phyloP scores from a whole-genome alignment of 2,113 vertebrate genomes.

The chimpanzee (Pan troglodytes) region DNA sequence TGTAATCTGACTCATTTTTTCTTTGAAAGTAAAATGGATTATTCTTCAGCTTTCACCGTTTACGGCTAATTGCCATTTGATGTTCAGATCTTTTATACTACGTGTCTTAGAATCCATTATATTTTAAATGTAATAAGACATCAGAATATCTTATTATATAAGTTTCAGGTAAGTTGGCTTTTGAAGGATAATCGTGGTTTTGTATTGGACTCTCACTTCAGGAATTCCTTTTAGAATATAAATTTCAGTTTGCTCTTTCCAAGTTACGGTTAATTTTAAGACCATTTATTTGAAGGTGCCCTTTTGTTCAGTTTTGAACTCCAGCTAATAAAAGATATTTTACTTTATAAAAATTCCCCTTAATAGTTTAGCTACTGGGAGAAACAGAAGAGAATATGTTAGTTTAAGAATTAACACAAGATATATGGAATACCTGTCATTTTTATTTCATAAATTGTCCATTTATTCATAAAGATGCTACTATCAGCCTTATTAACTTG shows the following conservation, averaged over 20 bases:
- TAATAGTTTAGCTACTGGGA: neutral
- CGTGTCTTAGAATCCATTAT: neutral
- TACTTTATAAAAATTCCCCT: neutral
- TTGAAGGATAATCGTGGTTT: conserved; percentile 11
- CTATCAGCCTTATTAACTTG: neutral
- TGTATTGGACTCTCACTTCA: neutral
- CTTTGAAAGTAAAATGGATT: neutral
- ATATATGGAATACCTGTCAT: neutral
- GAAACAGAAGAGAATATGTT: neutral
- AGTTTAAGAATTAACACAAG: neutral
- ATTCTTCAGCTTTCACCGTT: conserved; percentile 22
- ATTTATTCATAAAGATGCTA: neutral
- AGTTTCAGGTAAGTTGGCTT: neutral
- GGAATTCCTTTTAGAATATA: conserved; percentile 41
- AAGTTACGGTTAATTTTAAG: neutral
- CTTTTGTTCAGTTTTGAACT: conserved; percentile 35
- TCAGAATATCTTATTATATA: conserved; percentile 14
- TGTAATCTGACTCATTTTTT: conserved; percentile 32
- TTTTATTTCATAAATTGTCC: neutral
- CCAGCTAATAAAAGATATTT: neutral
- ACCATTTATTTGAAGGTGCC: neutral
- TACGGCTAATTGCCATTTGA: conserved; percentile 13
- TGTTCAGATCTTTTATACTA: neutral
- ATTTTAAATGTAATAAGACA: conserved; percentile 17
- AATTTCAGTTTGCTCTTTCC: conserved; percentile 39